phyloP scores from a whole-genome alignment of 2,113 vertebrate genomes.

The Percina caprodes region DNA sequence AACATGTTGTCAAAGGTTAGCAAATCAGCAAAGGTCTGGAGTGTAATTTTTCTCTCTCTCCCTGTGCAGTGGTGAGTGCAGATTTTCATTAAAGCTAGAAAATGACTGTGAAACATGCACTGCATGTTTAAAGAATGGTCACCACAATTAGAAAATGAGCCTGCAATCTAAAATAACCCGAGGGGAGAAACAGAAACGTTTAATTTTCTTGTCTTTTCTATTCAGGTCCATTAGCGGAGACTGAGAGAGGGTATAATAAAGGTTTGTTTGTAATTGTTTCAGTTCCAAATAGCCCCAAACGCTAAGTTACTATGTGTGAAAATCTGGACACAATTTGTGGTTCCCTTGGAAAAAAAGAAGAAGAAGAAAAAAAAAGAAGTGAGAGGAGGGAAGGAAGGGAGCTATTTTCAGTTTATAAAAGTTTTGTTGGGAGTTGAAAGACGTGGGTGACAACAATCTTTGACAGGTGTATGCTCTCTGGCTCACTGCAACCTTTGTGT shows the following conservation, averaged over 20 bases:
- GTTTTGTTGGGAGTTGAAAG: conserved; percentile 51
- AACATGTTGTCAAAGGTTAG: conserved; percentile 36
- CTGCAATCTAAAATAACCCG: conserved; percentile 63
- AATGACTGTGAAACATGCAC: conserved; percentile 40
- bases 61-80: conserved; percentile 30
- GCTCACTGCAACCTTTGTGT: conserved; percentile 41
- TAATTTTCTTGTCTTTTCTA: conserved; percentile 62
- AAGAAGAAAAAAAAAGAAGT: conserved; percentile 13
- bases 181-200: conserved; percentile 49
- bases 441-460: conserved; percentile 44
- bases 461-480: conserved; percentile 69
- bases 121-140: conserved; percentile 44
- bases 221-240: conserved; percentile 51
- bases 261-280: conserved; percentile 75
- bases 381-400: conserved; percentile 47
- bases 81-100: conserved; percentile 57
- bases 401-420: conserved; percentile 67
- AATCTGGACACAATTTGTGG: conserved; percentile 77
- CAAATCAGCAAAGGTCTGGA: conserved; percentile 38
- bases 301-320: conserved; percentile 74
- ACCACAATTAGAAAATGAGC: conserved; percentile 59
- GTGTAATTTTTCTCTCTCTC: neutral
- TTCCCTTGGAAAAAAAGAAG: conserved; percentile 40
- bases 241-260: conserved; percentile 49
- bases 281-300: conserved; percentile 75